Evolutionary conservation across 1,140 invertebrate genomes (phyloP).

Genomic region (Stegodyphus mimosarum): DNA sequence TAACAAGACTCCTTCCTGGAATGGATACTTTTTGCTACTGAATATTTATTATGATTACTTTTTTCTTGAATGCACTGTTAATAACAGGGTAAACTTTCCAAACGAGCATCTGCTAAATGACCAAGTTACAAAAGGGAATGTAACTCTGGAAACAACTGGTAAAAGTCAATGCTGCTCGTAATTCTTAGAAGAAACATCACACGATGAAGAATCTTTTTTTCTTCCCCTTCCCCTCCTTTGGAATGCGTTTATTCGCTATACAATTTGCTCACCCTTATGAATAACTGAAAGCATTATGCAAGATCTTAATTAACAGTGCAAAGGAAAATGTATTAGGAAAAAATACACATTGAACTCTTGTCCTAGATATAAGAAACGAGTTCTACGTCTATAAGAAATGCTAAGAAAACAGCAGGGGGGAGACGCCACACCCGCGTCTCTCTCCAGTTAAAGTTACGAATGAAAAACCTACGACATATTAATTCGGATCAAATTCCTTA

Average conservation of each 20-base stretch:
- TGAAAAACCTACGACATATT: background rate
- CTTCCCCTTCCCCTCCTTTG: background rate
- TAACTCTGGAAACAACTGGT: no score
- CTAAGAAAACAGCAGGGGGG: background rate
- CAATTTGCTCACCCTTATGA: background rate
- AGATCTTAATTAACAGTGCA: background rate
- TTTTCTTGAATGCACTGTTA: background rate
- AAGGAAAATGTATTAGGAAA: background rate
- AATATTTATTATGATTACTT: background rate
- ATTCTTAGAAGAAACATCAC: background rate
- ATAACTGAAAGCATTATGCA: background rate
- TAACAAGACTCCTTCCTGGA: background rate
- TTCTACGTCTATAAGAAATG: background rate
- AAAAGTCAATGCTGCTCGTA: no score
- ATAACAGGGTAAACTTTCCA: background rate
- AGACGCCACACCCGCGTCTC: background rate
- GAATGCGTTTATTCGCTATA: background rate
- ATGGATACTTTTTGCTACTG: background rate
- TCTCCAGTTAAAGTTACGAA: background rate
- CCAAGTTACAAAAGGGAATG: no score
- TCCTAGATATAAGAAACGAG: background rate
- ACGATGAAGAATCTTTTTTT: background rate
- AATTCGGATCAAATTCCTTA: conserved; percentile 1
- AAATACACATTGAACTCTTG: background rate
- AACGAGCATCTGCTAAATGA: no score